These are phyloP conservation scores for Petrolisthes manimaculis DNA, from an alignment of 2,888 invertebrate species.

Conservation along the genomic window DNA sequence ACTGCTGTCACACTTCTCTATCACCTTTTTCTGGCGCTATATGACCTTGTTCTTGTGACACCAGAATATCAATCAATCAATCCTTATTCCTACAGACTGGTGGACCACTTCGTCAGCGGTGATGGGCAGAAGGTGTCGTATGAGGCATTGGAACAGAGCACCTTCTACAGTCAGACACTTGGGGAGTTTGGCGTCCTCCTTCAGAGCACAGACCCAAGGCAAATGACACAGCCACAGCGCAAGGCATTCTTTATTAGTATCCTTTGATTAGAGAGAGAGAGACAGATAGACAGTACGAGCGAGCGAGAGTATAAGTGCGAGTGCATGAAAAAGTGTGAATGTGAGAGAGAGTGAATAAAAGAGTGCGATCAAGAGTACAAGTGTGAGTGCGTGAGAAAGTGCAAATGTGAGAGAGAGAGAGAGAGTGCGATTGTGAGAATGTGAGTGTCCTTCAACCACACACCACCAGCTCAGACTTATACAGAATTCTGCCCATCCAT, in stretches of 20 bases:
- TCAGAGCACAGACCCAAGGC: constrained; percentile 23
- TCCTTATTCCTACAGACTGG: not conserved
- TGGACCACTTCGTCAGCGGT: constrained; percentile 20
- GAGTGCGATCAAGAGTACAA: not conserved
- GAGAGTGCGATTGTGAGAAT: not conserved
- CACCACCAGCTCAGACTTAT: too few relatives aligned
- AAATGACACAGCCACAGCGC: constrained; percentile 14
- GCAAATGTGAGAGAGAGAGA: not conserved
- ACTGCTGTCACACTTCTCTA: not conserved
- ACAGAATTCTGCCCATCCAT: too few relatives aligned
- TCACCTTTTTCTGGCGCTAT: not conserved
- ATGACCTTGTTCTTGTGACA: too few relatives aligned
- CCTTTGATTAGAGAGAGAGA: constrained; percentile 28
- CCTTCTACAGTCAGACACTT: constrained; percentile 30
- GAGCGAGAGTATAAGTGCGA: not conserved
- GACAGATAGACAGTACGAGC: not conserved
- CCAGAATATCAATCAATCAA: too few relatives aligned
- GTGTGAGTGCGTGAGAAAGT: not conserved
- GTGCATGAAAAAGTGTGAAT: not conserved
- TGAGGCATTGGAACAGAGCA: constrained; percentile 40
- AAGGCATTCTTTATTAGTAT: constrained; percentile 51
- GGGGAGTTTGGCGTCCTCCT: constrained; percentile 23
- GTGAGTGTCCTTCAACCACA: not conserved
- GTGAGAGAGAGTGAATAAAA: not conserved
- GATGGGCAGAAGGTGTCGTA: constrained; percentile 43